Evolutionary conservation across 2,113 vertebrate genomes (phyloP).

Genomic region (Ginglymostoma cirratum): DNA sequence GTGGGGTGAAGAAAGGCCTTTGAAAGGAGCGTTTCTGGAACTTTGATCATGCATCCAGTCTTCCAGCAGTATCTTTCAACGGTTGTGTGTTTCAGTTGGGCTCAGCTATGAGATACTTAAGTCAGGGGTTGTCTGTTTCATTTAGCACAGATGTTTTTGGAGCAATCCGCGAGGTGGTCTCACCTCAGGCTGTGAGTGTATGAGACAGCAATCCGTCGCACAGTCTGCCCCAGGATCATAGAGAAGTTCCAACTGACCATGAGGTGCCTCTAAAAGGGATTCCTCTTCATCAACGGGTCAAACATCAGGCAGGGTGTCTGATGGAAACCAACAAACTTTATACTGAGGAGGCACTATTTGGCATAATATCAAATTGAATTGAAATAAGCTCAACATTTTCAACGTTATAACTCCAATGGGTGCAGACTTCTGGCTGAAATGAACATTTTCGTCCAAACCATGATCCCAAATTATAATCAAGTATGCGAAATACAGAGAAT

Average conservation of each 20-base stretch:
- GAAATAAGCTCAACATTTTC: not conserved
- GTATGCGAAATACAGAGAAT: not conserved
- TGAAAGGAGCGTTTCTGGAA: not conserved
- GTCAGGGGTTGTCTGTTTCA: not conserved
- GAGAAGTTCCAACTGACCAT: too few relatives aligned
- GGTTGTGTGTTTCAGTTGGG: not conserved
- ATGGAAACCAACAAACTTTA: not conserved
- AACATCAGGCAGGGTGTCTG: not conserved
- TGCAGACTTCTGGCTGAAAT: not conserved
- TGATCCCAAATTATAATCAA: not conserved
- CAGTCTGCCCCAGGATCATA: not conserved
- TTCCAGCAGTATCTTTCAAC: not conserved
- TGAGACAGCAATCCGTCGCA: not conserved
- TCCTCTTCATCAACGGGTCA: not conserved
- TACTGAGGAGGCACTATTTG: not conserved
- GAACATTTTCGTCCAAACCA: not conserved
- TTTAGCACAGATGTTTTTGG: not conserved
- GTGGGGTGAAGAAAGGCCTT: not conserved
- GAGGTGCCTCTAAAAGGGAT: not conserved
- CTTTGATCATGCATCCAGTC: not conserved
- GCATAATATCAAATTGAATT: not conserved
- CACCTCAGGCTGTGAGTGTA: not conserved
- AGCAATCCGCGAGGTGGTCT: not conserved
- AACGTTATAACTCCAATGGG: not conserved
- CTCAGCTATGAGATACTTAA: not conserved